Evolutionary conservation across 2,113 vertebrate genomes (phyloP), one percentile per base, ranked within the genome.

Genomic region (Trogon surrucura): DNA sequence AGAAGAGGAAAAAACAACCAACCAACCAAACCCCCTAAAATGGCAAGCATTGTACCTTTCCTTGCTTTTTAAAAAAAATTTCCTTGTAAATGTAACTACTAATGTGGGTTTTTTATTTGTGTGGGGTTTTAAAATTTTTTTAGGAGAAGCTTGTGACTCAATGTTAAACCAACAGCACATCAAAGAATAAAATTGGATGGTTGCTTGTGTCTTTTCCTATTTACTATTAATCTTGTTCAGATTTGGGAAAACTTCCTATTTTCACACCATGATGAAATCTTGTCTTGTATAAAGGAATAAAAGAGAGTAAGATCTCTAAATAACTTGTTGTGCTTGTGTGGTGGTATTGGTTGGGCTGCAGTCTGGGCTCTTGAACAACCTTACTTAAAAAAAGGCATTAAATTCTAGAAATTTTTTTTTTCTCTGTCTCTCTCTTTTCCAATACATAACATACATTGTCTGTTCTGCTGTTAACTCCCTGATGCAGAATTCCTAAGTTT

Each of bases 401-500:
- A 47, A 71, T 89, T 79, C 80, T 82, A 58, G 75, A 91, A 94
- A 47, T 88, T 61, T 86, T 90, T 93, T 58, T 67, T 50, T 5
- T 89, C 17, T 84, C 14, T 78, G 21, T 86, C n/a, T 84, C 29
- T 84, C 53, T 72, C 64, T 71, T 85, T 90, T 44, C 65, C 88
- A 88, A n/a, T 93, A 94, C 86, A 60, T 91, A 86, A 78, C 8
- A 5, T 92, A 88, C 45, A 38, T 82, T 90, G 85, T 74, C 95
- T 96, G 61, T 91, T 93, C 95, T 95, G 80, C 88, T 89, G 48
- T 93, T 93, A 96, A 97, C 82, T 97, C 96, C 96, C 96, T 86
- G 90, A 96, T 95, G 92, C 96, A 85, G 95, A 96, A 93, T 96
- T 95, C 95, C 93, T 96, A 93, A 95, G 95, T 95, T 96, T 96